A percentile compares a stretch with the other conserved stretches of the same genome.
These are phyloP conservation scores for Gulo gulo DNA, from an alignment of 2,113 vertebrate genomes.

Conservation along the genomic window DNA sequence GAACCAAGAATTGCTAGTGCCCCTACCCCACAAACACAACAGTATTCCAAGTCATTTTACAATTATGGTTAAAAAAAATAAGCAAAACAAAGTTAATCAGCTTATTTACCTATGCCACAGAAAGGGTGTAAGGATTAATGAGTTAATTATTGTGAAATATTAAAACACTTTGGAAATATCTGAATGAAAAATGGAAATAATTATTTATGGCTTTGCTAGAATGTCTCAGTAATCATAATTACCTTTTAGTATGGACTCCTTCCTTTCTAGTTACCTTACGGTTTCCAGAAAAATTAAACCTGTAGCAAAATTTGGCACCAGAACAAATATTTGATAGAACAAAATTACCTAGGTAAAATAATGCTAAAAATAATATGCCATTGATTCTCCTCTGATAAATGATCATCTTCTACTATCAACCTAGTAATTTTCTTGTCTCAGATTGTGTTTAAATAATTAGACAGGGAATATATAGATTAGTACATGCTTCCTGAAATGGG, in stretches of 20 bases:
- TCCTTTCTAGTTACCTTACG: neutral
- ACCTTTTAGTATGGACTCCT: neutral
- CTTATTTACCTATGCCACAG: slow-evolving; percentile 33
- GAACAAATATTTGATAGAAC: slow-evolving; percentile 10
- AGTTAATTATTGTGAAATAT: slow-evolving; percentile 62
- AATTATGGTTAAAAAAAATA: neutral
- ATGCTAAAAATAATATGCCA: neutral
- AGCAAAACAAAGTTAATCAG: slow-evolving; percentile 52
- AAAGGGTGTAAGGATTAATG: slow-evolving; percentile 56
- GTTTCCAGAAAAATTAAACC: slow-evolving; percentile 25
- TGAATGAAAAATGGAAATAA: slow-evolving; percentile 63
- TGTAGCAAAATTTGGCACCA: neutral
- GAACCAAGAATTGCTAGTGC: neutral
- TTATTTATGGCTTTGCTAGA: slow-evolving; percentile 51
- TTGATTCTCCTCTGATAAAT: neutral
- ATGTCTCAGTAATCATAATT: slow-evolving; percentile 53
- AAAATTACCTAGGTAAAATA: neutral
- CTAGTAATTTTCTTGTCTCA: neutral
- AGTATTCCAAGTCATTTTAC: neutral
- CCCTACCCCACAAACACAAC: neutral
- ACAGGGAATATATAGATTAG: neutral
- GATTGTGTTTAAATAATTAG: neutral
- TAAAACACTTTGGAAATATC: slow-evolving; percentile 38
- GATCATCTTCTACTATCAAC: slow-evolving; percentile 14
- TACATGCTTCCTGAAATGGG: neutral